Evolutionary conservation across 2,797 vertebrate genomes (phyloP), one percentile per base, ranked within the genome.

Genomic region (Danio aesculapii): DNA sequence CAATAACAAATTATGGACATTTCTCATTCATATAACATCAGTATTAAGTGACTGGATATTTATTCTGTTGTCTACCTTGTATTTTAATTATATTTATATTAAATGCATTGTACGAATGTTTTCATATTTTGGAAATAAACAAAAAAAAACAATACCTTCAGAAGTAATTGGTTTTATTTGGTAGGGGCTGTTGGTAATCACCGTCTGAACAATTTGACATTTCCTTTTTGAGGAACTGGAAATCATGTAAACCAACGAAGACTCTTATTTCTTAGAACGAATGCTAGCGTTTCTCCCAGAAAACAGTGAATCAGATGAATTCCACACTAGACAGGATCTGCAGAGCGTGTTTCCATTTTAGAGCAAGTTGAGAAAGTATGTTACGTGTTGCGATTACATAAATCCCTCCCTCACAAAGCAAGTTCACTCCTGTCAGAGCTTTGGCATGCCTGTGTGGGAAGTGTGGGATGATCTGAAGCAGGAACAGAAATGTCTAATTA

Each of bases 391-490:
- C 6, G 83, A 81, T 86, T 86, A 83, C 50, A 69, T 80, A 82
- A 87, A 59, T 41, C 53, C 79, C 82, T 43, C 81, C 86, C 79
- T 77, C 86, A 84, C 84, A 80, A 57, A 49, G 59, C 63, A 80
- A 77, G 64, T 85, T 85, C 75, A 81, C 52, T 77, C 77, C 79
- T 84, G 77, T 49, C 30, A 17, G 63, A 5, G 59, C 82, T 79
- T 83, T 79, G 71, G 79, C 84, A 82, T 70, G 52, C 75, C 71
- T 77, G 64, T 80, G 86, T 82, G 84, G 82, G 86, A 87, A 71
- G 86, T 43, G 76, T 83, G 83, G 70, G 79, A 49, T 62, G 71
- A 63, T 66, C 63, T 16, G 74, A 61, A 80, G 52, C 46, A 75
- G 77, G 74, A 72, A 72, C 55, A 78, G 75, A 81, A 70, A 77